Conservation (phyloP, 1,140 invertebrate genomes). For the Drosophila mojavensis region DNA sequence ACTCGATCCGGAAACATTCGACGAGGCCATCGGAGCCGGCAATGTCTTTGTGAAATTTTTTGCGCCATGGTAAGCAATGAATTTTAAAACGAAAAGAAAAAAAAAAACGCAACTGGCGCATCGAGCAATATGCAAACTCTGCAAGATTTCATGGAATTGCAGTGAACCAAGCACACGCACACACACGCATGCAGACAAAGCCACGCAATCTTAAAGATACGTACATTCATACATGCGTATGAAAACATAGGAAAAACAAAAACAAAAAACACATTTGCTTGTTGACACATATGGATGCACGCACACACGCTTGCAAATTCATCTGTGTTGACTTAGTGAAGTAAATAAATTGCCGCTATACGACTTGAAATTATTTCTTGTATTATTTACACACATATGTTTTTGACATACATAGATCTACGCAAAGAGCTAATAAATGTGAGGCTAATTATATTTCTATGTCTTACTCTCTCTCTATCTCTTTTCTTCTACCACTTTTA, state of each 20-base stretch:
- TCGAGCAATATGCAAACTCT: neutral
- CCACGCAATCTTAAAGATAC: constrained; percentile 36
- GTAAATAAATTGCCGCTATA: neutral
- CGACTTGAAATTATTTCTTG: neutral
- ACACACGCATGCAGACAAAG: constrained; percentile 11
- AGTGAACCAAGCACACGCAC: neutral
- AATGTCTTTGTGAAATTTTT: constrained; percentile 91
- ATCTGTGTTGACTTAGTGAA: too few species aligned
- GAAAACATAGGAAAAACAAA: constrained; percentile 3
- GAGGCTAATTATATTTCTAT: neutral
- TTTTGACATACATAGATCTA: neutral
- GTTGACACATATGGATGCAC: neutral
- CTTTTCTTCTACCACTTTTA: neutral
- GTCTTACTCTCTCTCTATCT: neutral
- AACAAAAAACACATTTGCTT: constrained; percentile 20
- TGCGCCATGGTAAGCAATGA: constrained; percentile 88
- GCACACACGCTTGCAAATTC: neutral
- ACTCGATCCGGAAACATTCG: constrained; percentile 86
- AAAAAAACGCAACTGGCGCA: too few species aligned
- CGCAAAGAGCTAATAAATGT: neutral
- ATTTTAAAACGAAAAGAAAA: neutral
- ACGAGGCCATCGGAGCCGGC: constrained; percentile 87
- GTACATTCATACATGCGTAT: neutral
- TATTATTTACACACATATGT: too few species aligned
- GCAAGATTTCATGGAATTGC: neutral